These are phyloP conservation scores for Amphiprion ocellaris DNA, from an alignment of 2,113 vertebrate genomes.

Conservation along the genomic window DNA sequence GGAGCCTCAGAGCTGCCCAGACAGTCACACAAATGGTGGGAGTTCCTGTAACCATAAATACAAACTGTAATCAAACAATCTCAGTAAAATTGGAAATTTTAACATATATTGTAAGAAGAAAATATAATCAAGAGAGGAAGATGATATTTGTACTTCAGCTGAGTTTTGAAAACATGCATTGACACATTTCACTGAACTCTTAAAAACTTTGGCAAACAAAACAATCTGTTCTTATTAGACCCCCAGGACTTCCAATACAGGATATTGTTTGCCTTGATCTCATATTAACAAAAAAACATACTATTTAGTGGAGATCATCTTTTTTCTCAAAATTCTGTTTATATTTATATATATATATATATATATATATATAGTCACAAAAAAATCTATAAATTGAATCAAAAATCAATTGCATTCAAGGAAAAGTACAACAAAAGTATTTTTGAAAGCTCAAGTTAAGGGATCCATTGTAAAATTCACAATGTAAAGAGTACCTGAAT, in stretches of 20 bases:
- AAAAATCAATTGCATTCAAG: not conserved
- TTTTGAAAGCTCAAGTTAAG: not conserved
- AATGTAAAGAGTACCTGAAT: not conserved
- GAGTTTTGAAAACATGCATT: too few relatives aligned
- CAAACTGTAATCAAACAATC: not conserved
- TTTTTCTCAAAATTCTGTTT: not conserved
- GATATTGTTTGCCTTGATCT: not conserved
- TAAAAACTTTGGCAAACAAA: too few relatives aligned
- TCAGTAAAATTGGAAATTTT: not conserved
- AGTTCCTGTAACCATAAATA: conserved; percentile 85
- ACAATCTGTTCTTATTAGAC: too few relatives aligned
- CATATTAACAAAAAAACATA: not conserved
- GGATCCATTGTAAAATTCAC: not conserved
- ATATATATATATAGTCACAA: too few relatives aligned
- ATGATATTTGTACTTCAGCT: too few relatives aligned
- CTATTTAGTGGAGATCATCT: too few relatives aligned
- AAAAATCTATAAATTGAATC: too few relatives aligned
- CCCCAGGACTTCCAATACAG: too few relatives aligned
- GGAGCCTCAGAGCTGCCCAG: conserved; percentile 94
- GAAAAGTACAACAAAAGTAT: not conserved
- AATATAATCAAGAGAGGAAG: too few relatives aligned
- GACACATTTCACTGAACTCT: too few relatives aligned
- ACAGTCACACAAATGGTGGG: conserved; percentile 96
- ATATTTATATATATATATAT: too few relatives aligned
- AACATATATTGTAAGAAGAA: too few relatives aligned